Evolutionary conservation across 2,113 vertebrate species (phyloP), one percentile per base, ranked within the genome.

Genomic region (Tautogolabrus adspersus): DNA sequence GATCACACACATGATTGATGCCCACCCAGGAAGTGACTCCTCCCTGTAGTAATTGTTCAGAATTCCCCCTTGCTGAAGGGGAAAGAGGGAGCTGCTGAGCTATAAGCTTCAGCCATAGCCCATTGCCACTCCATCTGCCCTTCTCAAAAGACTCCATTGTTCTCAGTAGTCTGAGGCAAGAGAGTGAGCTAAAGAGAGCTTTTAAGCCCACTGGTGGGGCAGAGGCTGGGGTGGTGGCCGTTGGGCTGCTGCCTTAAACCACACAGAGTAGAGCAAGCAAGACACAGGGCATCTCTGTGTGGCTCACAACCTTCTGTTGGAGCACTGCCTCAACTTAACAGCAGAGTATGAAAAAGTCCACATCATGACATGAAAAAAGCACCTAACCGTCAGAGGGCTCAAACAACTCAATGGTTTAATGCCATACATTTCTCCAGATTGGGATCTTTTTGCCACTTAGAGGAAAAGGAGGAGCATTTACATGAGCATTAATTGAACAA

Each of bases 81-180:
- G 81, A 73, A 77, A 82, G 86, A 78, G 30, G 59, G 78, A 82
- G 66, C 77, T 57, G 62, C 62, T 72, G 75, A 78, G 57, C n/a
- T 12, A 75, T 75, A 68, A 65, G 73, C 69, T 84, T 85, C 77
- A 81, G 82, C 85, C 78, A 21, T 58, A 30, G 75, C 74, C 67
- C 72, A 21, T 71, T 75, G 86, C 74, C 72, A 75, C 82, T 62
- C 83, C 78, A 75, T 91, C 87, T 88, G 80, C 80, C 69, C 46
- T 75, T 83, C 85, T 93, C 88, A 94, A 93, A 92, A 90, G 93
- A 79, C 87, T 86, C 74, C 89, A 93, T 93, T 94, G 92, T 94
- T 91, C 83, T 75, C 75, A 2, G 60, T 61, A 83, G 90, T 83
- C 62, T 82, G 86, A 82, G 56, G 87, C 66, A 18, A 81, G 81